A percentile compares a stretch with the other conserved stretches of the same genome.
Conservation (phyloP, 2,888 invertebrate genomes). For the Spicauda simplicius region DNA sequence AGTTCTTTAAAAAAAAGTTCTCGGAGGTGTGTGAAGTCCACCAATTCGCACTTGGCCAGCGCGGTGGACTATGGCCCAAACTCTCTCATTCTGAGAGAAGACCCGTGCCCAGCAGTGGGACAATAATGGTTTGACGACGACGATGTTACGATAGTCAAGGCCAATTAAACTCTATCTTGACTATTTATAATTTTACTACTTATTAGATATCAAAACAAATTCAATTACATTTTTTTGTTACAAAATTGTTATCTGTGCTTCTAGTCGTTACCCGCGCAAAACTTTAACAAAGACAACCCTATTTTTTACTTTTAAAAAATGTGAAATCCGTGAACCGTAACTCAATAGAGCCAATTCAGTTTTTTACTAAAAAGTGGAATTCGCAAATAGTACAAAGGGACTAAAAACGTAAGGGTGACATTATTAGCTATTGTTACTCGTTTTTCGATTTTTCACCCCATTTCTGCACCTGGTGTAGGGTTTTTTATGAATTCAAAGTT, state of each 20-base stretch:
- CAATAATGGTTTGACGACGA: too few species aligned
- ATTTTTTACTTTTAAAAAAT: conserved; percentile 3
- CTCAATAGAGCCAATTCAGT: conserved; percentile 18
- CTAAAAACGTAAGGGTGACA: conserved; percentile 28
- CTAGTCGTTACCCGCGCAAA: conserved; percentile 17
- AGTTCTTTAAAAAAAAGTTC: too few species aligned
- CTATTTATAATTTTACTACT: too few species aligned
- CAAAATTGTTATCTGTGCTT: conserved; percentile 2
- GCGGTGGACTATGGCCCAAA: too few species aligned
- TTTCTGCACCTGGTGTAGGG: conserved; percentile 32
- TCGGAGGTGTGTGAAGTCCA: too few species aligned
- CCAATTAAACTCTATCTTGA: too few species aligned
- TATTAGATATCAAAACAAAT: background rate
- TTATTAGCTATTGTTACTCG: conserved; percentile 26
- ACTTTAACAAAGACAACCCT: conserved; percentile 19
- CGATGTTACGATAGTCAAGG: too few species aligned
- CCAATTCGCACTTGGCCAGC: too few species aligned
- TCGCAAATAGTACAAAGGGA: conserved; percentile 28
- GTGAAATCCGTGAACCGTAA: conserved; percentile 14
- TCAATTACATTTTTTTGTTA: background rate
- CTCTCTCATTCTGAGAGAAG: too few species aligned
- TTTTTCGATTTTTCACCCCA: conserved; percentile 34
- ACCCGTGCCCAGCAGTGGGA: too few species aligned
- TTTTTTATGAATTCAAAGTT: conserved; percentile 6
- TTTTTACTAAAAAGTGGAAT: conserved; percentile 31